These are phyloP conservation scores for Athrips mouffetella DNA, from an alignment of 2,888 invertebrate species.

Conservation along the genomic window DNA sequence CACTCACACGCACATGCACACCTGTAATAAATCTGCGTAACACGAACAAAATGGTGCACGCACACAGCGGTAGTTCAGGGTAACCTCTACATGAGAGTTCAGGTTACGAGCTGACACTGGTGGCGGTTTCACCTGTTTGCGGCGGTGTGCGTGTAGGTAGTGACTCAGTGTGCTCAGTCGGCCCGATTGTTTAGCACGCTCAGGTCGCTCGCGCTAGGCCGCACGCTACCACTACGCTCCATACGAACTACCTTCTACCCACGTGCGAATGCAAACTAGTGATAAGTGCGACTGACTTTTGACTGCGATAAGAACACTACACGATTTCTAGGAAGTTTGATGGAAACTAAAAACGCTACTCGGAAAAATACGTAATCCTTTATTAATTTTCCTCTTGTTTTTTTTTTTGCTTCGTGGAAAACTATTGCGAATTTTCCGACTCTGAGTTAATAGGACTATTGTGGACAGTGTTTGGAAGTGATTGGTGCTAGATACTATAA, in stretches of 20 bases:
- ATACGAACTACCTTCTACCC: constrained; percentile 36
- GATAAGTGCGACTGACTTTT: constrained; percentile 64
- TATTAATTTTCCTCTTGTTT: neutral
- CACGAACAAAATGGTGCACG: constrained; percentile 71
- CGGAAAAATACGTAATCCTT: constrained; percentile 5
- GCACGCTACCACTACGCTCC: constrained; percentile 30
- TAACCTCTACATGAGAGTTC: constrained; percentile 60
- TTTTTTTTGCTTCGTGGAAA: constrained; percentile 4
- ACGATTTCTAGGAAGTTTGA: neutral
- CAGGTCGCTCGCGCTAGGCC: constrained; percentile 49
- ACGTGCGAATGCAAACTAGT: constrained; percentile 64
- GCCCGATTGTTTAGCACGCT: constrained; percentile 67
- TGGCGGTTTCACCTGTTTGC: constrained; percentile 71
- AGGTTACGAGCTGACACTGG: constrained; percentile 63
- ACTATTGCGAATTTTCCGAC: constrained; percentile 26
- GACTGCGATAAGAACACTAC: constrained; percentile 53
- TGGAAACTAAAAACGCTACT: neutral
- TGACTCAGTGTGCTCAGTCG: constrained; percentile 68
- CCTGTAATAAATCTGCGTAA: constrained; percentile 63
- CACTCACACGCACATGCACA: constrained; percentile 43
- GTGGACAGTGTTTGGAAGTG: constrained; percentile 60
- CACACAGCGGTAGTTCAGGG: constrained; percentile 53
- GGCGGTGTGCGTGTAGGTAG: constrained; percentile 52
- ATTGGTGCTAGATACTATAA: constrained; percentile 47
- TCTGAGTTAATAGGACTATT: constrained; percentile 36